Percentiles rank a stretch among this genome's conserved stretches.
These are phyloP conservation scores for Pseudopodoces humilis DNA, from an alignment of 2,113 vertebrate species.

Conservation along the genomic window DNA sequence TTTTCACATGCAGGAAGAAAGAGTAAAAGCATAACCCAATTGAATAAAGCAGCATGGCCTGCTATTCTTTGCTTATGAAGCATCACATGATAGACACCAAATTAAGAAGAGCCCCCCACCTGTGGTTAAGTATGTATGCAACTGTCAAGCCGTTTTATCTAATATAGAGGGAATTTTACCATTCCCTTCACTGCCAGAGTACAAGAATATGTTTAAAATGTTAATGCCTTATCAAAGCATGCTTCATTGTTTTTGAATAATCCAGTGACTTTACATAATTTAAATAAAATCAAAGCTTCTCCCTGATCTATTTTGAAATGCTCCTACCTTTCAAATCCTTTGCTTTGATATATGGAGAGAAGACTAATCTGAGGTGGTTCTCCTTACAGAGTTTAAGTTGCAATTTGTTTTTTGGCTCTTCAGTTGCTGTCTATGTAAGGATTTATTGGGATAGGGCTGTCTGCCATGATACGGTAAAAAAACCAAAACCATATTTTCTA, in stretches of 20 bases:
- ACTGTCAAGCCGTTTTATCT: not conserved
- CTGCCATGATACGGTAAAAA: constrained; percentile 39
- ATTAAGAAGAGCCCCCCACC: constrained; percentile 56
- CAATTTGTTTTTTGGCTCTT: constrained; percentile 41
- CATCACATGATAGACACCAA: constrained; percentile 64
- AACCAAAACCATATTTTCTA: not conserved
- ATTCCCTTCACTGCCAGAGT: not conserved
- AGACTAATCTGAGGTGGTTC: not conserved
- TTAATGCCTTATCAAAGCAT: not conserved
- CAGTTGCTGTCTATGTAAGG: not conserved
- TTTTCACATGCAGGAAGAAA: constrained; percentile 85
- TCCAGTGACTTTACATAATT: not conserved
- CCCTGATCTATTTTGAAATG: not conserved
- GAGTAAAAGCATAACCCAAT: constrained; percentile 74
- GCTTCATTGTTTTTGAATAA: constrained; percentile 18
- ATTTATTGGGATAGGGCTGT: constrained; percentile 20
- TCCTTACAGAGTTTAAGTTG: not conserved
- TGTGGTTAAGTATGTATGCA: constrained; percentile 29
- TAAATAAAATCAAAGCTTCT: constrained; percentile 12
- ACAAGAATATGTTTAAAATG: not conserved
- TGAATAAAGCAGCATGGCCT: constrained; percentile 74
- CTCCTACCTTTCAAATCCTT: not conserved
- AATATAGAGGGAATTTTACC: not conserved
- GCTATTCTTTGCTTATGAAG: constrained; percentile 76
- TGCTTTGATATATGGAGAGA: not conserved